Conservation (phyloP, 2,797 vertebrate species). For the Brotula barbata region DNA sequence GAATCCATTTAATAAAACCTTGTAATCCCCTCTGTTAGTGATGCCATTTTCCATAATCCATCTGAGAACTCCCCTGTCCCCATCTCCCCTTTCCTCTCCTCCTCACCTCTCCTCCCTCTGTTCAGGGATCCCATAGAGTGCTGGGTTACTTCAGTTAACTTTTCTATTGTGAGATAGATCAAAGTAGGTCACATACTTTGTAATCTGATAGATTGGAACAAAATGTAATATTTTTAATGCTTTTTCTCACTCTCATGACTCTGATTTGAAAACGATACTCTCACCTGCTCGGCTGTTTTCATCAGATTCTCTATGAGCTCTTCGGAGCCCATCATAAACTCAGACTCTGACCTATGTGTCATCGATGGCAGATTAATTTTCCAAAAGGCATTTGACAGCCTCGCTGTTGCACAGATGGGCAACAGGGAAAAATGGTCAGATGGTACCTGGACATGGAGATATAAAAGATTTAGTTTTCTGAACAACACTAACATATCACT, state of each 20-base stretch:
- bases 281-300: too few relatives aligned
- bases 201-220: conserved; percentile 53
- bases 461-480: neutral
- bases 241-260: too few relatives aligned
- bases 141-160: conserved; percentile 46
- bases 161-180: conserved; percentile 39
- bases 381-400: conserved; percentile 49
- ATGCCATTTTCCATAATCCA: conserved; percentile 37
- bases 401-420: conserved; percentile 13
- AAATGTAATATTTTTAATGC: conserved; percentile 59
- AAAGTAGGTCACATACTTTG: conserved; percentile 36
- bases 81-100: neutral
- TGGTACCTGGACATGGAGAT: neutral
- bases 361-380: conserved; percentile 52
- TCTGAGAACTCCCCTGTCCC: neutral
- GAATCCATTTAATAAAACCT: conserved; percentile 27
- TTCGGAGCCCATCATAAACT: conserved; percentile 24
- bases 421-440: conserved; percentile 11
- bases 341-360: conserved; percentile 39
- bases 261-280: conserved; percentile 39
- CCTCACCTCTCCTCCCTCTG: conserved; percentile 2
- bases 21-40: conserved; percentile 33
- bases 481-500: neutral
- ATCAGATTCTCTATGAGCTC: conserved; percentile 14
- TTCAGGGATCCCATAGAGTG: conserved; percentile 39